phyloP scores from a whole-genome alignment of 2,113 vertebrate genomes.

The Dicaeum eximium region DNA sequence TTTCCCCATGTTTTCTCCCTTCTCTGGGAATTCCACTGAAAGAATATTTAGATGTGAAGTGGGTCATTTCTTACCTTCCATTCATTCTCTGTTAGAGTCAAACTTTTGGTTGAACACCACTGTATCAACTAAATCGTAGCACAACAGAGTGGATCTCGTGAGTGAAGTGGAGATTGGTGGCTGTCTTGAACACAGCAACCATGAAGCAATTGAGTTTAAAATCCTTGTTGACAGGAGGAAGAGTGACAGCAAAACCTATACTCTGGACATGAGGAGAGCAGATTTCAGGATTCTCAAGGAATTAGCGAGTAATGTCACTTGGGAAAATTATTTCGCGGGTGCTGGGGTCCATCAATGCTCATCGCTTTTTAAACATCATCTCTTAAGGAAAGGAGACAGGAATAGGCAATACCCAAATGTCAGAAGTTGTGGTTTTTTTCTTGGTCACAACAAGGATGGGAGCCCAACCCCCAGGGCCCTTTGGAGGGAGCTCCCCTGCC shows the following conservation, averaged over 20 bases:
- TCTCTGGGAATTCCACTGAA: background rate
- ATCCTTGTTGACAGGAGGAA: background rate
- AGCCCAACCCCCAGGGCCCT: no score
- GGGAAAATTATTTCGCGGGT: background rate
- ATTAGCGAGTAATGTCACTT: rapidly evolving
- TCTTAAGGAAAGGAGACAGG: no score
- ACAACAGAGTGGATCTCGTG: background rate
- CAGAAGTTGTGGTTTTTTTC: no score
- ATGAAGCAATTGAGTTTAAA: background rate
- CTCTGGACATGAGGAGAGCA: background rate
- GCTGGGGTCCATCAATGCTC: background rate
- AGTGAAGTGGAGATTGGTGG: rapidly evolving
- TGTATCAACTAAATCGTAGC: background rate
- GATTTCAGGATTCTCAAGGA: background rate
- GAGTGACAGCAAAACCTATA: background rate
- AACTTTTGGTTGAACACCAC: background rate
- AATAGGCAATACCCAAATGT: background rate
- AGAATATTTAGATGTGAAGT: background rate
- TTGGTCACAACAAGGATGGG: no score
- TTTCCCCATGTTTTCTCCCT: background rate
- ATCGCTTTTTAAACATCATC: background rate
- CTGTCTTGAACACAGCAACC: background rate
- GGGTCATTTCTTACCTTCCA: background rate
- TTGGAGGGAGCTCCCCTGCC: no score
- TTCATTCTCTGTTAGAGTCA: background rate